These are phyloP conservation scores for Ceratosolen solmsi DNA, from an alignment of 1,140 invertebrate genomes.

Conservation along the genomic window DNA sequence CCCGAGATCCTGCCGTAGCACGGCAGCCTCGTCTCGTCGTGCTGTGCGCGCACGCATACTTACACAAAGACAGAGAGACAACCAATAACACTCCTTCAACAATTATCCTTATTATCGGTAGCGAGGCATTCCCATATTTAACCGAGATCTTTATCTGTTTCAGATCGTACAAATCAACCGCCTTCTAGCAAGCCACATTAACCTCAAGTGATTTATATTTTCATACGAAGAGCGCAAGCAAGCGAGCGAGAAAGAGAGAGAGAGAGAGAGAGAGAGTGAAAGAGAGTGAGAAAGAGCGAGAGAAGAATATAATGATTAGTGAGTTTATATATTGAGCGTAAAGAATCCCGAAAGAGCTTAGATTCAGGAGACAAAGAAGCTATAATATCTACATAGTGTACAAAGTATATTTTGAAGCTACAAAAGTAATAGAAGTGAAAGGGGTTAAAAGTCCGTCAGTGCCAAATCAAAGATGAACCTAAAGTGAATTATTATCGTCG, in stretches of 20 bases:
- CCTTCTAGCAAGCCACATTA: slow-evolving; percentile 75
- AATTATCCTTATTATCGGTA: slow-evolving; percentile 29
- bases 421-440: neutral
- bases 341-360: slow-evolving; percentile 64
- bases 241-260: slow-evolving; percentile 44
- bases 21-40: neutral
- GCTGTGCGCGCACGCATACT: neutral
- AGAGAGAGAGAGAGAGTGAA: slow-evolving; percentile 16
- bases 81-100: neutral
- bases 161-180: slow-evolving; percentile 75
- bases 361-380: slow-evolving; percentile 60
- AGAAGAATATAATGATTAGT: slow-evolving; percentile 68
- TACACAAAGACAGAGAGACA: neutral
- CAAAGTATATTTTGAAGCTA: slow-evolving; percentile 69
- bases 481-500: slow-evolving; percentile 46
- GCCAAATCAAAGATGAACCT: slow-evolving; percentile 67
- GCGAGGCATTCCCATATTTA: slow-evolving; percentile 40
- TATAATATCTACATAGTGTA: slow-evolving; percentile 73
- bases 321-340: slow-evolving; percentile 72
- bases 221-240: slow-evolving; percentile 67
- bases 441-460: slow-evolving; percentile 66
- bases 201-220: slow-evolving; percentile 76
- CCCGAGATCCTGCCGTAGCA: neutral
- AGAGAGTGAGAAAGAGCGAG: neutral
- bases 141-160: slow-evolving; percentile 56